Percentiles rank a stretch among this genome's conserved stretches.
Evolutionary conservation across 2,113 vertebrate genomes (phyloP).

Genomic region (Hucho hucho): DNA sequence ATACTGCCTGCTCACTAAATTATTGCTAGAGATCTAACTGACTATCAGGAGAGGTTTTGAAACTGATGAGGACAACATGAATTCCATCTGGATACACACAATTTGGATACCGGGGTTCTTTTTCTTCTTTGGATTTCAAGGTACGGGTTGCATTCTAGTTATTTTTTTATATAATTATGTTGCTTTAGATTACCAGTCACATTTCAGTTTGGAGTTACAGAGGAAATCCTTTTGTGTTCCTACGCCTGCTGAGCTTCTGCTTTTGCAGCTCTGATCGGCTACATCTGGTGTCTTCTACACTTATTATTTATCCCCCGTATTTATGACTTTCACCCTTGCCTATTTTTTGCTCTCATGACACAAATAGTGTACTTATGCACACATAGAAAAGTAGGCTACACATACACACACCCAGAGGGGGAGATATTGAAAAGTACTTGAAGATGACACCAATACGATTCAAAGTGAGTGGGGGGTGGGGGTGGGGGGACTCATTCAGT

Average conservation of each 20-base stretch:
- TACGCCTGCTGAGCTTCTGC: not conserved
- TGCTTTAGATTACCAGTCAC: not conserved
- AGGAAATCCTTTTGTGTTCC: not conserved
- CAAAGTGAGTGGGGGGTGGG: not conserved
- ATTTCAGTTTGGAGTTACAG: not conserved
- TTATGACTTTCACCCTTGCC: not conserved
- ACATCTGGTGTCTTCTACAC: not conserved
- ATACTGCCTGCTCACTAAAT: not conserved
- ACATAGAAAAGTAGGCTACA: not conserved
- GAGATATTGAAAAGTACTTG: not conserved
- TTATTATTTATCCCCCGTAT: not conserved
- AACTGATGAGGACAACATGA: slow-evolving; percentile 28
- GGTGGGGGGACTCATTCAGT: not conserved
- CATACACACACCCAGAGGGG: not conserved
- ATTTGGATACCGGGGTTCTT: slow-evolving; percentile 43
- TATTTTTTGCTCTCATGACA: not conserved
- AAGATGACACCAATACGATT: not conserved
- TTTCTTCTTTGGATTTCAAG: slow-evolving; percentile 46
- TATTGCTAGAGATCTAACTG: not conserved
- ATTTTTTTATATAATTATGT: not conserved
- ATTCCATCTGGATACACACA: slow-evolving; percentile 49
- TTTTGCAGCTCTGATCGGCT: too few relatives aligned
- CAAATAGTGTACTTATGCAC: not conserved
- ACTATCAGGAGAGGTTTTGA: slow-evolving; percentile 1
- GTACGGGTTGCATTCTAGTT: slow-evolving; percentile 19